phyloP scores from a whole-genome alignment of 2,888 invertebrate species.

The Scaptomyza reducta region DNA sequence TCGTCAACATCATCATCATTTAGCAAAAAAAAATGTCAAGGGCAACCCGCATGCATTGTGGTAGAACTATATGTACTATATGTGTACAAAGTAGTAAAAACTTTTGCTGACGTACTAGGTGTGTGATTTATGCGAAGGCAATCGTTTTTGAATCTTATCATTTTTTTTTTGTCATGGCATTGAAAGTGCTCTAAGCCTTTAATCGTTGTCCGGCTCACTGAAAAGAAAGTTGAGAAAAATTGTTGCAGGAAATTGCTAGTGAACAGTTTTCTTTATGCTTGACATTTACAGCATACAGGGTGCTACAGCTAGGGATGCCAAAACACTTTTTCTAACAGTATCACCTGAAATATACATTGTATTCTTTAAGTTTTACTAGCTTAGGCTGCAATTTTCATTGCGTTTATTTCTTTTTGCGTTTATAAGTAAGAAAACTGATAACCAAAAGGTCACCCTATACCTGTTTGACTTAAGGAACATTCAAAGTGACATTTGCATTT shows the following conservation, averaged over 20 bases:
- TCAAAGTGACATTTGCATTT: slow-evolving; percentile 73
- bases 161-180: slow-evolving; percentile 30
- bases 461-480: slow-evolving; percentile 54
- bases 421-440: not conserved
- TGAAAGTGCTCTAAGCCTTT: slow-evolving; percentile 60
- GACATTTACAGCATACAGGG: slow-evolving; percentile 34
- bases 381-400: no score
- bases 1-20: slow-evolving; percentile 51
- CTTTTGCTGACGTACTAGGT: slow-evolving; percentile 37
- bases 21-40: slow-evolving; percentile 48
- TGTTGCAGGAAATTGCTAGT: slow-evolving; percentile 63
- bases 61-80: not conserved
- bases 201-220: slow-evolving; percentile 58
- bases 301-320: no score
- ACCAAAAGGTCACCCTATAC: slow-evolving; percentile 38
- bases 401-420: no score
- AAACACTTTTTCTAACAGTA: no score
- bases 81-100: slow-evolving; percentile 27
- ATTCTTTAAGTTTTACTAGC: no score
- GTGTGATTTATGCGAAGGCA: slow-evolving; percentile 64
- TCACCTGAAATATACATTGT: no score
- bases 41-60: slow-evolving; percentile 29
- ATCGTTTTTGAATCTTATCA: slow-evolving; percentile 60
- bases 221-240: slow-evolving; percentile 50
- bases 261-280: slow-evolving; percentile 43